Base-by-base conservation (phyloP, 2,113 vertebrate genomes). In the Neodontobutis hainanensis region DNA sequence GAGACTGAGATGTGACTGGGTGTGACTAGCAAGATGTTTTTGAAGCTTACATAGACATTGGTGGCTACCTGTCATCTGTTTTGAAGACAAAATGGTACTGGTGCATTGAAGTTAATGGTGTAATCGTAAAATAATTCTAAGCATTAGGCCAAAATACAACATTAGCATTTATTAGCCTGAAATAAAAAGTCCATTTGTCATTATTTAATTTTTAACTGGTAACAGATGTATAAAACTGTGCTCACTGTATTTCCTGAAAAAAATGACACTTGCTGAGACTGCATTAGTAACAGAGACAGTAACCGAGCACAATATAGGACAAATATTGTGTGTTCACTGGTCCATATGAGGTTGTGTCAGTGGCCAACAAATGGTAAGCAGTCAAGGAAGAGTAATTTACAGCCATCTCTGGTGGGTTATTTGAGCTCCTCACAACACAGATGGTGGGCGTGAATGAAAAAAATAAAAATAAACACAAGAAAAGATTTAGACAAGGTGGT, bases 401-500 rank as follows among this genome's bases (percentile, higher is more conserved):
- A 67, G 44, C 44, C 64, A 58, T 77, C 65, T 64, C 68, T 34
- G 38, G n/a, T 64, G 62, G 59, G 53, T 73, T 78, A 75, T 70
- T 68, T 73, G 56, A 50, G 53, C 45, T 60, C 65, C 46, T 32
- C 40, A 15, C 36, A 56, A 70, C 64, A 75, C 82, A 84, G 83
- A 85, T 82, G 86, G 70, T 70, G 66, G 32, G 52, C 61, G 35
- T 52, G 68, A 52, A 74, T 38, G 45, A 36, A 51, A 60, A 60
- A 53, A 71, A 12, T 55, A 57, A 62, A 45, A 52, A 71, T 14
- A 76, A 68, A 66, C 8, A 32, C 61, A 71, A 70, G 56, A 61
- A 77, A 73, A 65, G 70, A 82, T 79, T 82, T 75, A 61, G 74
- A 65, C 85, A 90, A 90, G 87, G 88, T 86, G 81, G 81, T 67